These are phyloP conservation scores for Cantharis nigra DNA, from an alignment of 2,888 invertebrate species.

Conservation along the genomic window DNA sequence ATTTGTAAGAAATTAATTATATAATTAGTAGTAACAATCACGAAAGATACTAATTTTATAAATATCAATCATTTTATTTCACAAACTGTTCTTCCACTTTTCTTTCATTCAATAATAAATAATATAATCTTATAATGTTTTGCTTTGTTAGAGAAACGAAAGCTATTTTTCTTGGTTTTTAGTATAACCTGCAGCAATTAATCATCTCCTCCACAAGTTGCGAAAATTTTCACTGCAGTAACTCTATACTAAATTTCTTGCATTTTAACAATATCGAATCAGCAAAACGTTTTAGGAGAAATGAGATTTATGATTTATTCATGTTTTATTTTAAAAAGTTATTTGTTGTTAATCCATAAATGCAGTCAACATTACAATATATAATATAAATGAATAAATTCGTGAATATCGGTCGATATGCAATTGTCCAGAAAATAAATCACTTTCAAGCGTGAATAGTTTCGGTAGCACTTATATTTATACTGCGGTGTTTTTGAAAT, in stretches of 20 bases:
- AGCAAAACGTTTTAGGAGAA: neutral
- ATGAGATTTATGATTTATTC: neutral
- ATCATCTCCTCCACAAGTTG: constrained; percentile 1
- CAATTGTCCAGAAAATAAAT: neutral
- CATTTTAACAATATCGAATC: neutral
- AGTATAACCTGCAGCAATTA: constrained; percentile 16
- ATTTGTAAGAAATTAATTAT: neutral
- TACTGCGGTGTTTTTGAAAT: neutral
- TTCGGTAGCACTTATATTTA: neutral
- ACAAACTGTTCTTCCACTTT: neutral
- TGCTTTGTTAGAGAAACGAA: neutral
- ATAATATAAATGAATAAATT: neutral
- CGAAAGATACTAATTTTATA: constrained; percentile 12
- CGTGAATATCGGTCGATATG: neutral
- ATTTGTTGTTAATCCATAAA: neutral
- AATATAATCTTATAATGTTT: neutral
- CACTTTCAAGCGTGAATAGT: neutral
- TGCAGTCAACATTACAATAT: neutral
- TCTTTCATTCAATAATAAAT: constrained; percentile 1
- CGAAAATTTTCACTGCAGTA: constrained; percentile 6
- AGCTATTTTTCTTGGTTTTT: constrained; percentile 9
- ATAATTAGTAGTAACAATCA: neutral
- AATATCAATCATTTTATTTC: constrained; percentile 11
- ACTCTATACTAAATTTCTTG: neutral
- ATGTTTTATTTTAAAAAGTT: neutral